Percentiles rank a stretch among this genome's conserved stretches.
Conservation (phyloP, 2,888 invertebrate species). For the Lingula anatina region DNA sequence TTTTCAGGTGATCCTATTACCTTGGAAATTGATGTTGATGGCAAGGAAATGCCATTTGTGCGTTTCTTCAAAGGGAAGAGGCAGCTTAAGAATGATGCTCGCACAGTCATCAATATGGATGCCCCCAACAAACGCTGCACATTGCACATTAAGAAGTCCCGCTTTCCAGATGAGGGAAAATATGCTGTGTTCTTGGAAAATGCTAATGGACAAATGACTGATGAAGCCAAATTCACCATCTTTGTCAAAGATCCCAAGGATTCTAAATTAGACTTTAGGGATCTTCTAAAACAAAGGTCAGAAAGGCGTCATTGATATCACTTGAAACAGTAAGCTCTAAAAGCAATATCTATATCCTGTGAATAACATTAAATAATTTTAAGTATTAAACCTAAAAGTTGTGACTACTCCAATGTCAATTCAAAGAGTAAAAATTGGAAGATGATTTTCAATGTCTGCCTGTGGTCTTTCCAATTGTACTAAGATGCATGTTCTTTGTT, state of each 20-base stretch:
- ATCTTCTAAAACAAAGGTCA: conserved; percentile 82
- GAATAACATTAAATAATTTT: no score
- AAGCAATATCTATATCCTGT: no score
- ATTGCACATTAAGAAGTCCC: conserved; percentile 90
- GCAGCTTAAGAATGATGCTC: conserved; percentile 90
- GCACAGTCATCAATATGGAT: conserved; percentile 55
- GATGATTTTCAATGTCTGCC: no score
- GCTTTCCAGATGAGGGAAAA: conserved; percentile 94
- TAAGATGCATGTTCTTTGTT: no score
- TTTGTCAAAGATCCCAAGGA: conserved; percentile 89
- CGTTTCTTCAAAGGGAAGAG: conserved; percentile 84
- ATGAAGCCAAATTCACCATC: conserved; percentile 90
- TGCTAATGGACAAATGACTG: conserved; percentile 73
- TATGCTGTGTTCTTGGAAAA: conserved; percentile 91
- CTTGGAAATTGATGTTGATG: conserved; percentile 74
- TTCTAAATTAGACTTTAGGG: conserved; percentile 98
- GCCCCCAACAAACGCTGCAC: conserved; percentile 69
- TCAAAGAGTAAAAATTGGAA: no score
- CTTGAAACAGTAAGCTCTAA: no score
- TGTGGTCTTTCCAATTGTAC: no score
- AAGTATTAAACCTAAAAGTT: no score
- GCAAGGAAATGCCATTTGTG: conserved; percentile 90
- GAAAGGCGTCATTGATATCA: no score
- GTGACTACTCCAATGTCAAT: no score
- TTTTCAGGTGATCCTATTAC: conserved; percentile 30